Percentiles rank a stretch among this genome's conserved stretches.
These are phyloP conservation scores for Tetramorium simillimum DNA, from an alignment of 1,140 invertebrate species.

Conservation along the genomic window DNA sequence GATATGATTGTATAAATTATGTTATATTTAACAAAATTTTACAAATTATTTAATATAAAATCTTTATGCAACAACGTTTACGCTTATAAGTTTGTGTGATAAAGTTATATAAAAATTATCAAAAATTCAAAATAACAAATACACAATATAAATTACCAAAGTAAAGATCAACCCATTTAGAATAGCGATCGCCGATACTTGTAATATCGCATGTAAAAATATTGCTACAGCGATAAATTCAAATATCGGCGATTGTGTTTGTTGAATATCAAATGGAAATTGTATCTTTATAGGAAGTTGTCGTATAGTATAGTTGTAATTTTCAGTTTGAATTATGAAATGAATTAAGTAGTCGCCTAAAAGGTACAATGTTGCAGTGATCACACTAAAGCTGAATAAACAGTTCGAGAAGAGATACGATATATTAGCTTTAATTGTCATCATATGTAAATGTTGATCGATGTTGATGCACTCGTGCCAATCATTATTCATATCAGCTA, in stretches of 20 bases:
- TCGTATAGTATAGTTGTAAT: neutral
- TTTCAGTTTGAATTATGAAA: neutral
- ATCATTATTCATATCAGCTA: neutral
- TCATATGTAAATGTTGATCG: constrained; percentile 11
- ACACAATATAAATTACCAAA: constrained; percentile 1
- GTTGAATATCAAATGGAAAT: neutral
- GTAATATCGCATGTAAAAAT: neutral
- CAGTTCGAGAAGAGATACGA: neutral
- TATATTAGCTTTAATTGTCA: constrained; percentile 11
- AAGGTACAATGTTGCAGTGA: neutral
- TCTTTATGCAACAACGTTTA: too few relatives aligned
- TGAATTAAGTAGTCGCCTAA: neutral
- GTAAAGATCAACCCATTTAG: constrained; percentile 1
- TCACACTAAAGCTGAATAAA: neutral
- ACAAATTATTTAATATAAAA: too few relatives aligned
- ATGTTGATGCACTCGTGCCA: neutral
- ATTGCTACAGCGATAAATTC: neutral
- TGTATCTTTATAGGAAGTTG: constrained; percentile 26
- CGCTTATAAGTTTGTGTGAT: too few relatives aligned
- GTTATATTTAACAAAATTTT: too few relatives aligned
- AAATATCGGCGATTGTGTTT: constrained; percentile 30
- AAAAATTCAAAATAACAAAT: too few relatives aligned
- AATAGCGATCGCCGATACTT: neutral
- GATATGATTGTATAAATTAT: too few relatives aligned
- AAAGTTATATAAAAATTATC: too few relatives aligned